A percentile compares a stretch with the other conserved stretches of the same genome.
phyloP scores from a whole-genome alignment of 1,140 invertebrate species.

The Aphis gossypii region DNA sequence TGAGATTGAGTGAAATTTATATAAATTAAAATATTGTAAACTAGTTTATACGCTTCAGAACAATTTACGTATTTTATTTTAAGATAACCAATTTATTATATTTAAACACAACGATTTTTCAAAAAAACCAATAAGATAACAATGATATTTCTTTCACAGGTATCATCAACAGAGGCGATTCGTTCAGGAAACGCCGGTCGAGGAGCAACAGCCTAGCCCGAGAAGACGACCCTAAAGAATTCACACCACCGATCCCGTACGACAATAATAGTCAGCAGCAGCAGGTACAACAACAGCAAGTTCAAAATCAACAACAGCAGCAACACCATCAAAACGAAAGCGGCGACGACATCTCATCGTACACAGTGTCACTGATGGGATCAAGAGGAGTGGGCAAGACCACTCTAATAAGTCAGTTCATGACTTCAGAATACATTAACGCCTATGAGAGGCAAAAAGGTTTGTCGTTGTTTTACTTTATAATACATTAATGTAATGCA shows the following conservation, averaged over 20 bases:
- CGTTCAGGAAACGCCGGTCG: slow-evolving; percentile 79
- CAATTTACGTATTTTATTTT: not conserved
- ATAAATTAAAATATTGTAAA: not conserved
- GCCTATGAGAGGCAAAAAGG: slow-evolving; percentile 75
- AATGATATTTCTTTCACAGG: slow-evolving; percentile 68
- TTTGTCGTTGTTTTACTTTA: slow-evolving; percentile 43
- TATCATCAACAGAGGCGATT: slow-evolving; percentile 87
- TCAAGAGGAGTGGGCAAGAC: slow-evolving; percentile 89
- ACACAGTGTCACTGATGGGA: slow-evolving; percentile 84
- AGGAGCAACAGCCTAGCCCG: slow-evolving; percentile 78
- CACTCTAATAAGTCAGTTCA: slow-evolving; percentile 88
- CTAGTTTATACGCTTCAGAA: not conserved
- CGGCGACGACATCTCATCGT: slow-evolving; percentile 68
- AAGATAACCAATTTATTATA: not conserved
- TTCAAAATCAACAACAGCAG: slow-evolving; percentile 60
- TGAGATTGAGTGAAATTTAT: not conserved
- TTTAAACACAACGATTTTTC: not conserved
- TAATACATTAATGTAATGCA: not conserved
- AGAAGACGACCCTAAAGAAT: slow-evolving; percentile 62
- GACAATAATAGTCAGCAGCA: not conserved
- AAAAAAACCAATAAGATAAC: not conserved
- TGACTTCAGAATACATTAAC: slow-evolving; percentile 94
- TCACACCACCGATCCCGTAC: slow-evolving; percentile 62
- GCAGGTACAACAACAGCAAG: not conserved
- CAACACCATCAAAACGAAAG: slow-evolving; percentile 63